A percentile compares a stretch with the other conserved stretches of the same genome.
Conservation (phyloP, 2,888 invertebrate species). For the Mycalesis mineus region DNA sequence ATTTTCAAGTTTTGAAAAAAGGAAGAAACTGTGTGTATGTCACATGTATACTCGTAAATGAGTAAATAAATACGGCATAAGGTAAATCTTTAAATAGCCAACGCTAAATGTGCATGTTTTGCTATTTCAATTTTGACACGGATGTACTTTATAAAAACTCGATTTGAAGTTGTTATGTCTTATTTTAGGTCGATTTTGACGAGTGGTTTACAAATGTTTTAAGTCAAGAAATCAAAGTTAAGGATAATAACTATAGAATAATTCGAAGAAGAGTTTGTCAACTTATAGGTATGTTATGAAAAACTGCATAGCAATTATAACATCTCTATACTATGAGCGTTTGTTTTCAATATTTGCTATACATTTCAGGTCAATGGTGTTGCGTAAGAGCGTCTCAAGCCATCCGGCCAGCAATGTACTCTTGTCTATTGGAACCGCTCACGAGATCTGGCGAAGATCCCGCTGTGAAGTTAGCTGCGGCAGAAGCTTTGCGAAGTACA, state of each 20-base stretch:
- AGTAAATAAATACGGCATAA: too few relatives aligned
- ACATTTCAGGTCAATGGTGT: slow-evolving; percentile 80
- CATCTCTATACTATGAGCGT: too few relatives aligned
- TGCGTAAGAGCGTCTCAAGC: slow-evolving; percentile 89
- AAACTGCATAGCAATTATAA: too few relatives aligned
- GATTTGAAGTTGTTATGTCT: too few relatives aligned
- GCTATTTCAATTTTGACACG: too few relatives aligned
- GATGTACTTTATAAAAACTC: too few relatives aligned
- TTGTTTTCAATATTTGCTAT: not conserved
- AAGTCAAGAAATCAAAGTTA: slow-evolving; percentile 88
- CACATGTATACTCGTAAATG: too few relatives aligned
- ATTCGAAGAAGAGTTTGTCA: slow-evolving; percentile 90
- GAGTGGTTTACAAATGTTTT: slow-evolving; percentile 92
- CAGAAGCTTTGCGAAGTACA: slow-evolving; percentile 88
- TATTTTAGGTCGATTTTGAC: slow-evolving; percentile 90
- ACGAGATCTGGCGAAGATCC: slow-evolving; percentile 84
- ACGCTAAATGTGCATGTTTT: too few relatives aligned
- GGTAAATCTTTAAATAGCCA: too few relatives aligned
- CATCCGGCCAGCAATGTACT: slow-evolving; percentile 89
- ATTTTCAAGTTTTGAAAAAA: too few relatives aligned
- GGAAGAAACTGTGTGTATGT: too few relatives aligned
- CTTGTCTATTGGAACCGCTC: slow-evolving; percentile 85
- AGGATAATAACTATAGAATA: slow-evolving; percentile 89
- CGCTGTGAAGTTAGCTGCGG: slow-evolving; percentile 91
- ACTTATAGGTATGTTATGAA: slow-evolving; percentile 81